Percentiles rank a stretch among this genome's conserved stretches.
These are phyloP conservation scores for Trichopria drosophilae DNA, from an alignment of 2,888 invertebrate species.

Conservation along the genomic window DNA sequence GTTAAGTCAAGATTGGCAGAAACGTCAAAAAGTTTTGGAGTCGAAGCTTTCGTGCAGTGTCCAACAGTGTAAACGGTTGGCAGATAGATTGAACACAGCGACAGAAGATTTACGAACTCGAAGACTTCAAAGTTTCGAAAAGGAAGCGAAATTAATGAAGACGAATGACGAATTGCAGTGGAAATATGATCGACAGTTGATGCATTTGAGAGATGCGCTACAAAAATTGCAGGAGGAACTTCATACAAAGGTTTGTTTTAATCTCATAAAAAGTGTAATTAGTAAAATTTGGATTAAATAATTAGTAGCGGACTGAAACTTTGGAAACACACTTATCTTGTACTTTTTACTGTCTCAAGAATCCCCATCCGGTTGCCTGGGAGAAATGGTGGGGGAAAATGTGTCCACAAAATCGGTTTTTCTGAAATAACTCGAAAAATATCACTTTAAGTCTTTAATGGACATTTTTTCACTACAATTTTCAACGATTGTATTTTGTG, in stretches of 20 bases:
- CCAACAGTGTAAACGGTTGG: constrained; percentile 66
- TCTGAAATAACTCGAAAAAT: no score
- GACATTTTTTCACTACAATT: no score
- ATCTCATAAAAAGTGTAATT: no score
- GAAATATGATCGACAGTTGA: constrained; percentile 64
- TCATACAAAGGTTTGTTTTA: constrained; percentile 60
- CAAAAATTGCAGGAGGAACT: constrained; percentile 66
- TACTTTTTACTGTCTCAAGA: no score
- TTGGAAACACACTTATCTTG: no score
- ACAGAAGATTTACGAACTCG: constrained; percentile 63
- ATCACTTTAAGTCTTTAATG: no score
- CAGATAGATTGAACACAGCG: constrained; percentile 65
- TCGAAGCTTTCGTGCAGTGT: constrained; percentile 63
- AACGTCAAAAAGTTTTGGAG: constrained; percentile 63
- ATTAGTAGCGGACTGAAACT: no score
- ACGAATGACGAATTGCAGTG: constrained; percentile 65
- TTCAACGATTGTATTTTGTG: no score
- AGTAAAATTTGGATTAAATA: no score
- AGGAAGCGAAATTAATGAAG: constrained; percentile 62
- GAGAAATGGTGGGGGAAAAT: no score
- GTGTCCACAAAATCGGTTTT: no score
- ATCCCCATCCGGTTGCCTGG: no score
- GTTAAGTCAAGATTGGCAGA: constrained; percentile 65
- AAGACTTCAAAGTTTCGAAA: constrained; percentile 61
- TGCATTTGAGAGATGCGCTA: constrained; percentile 64